These are phyloP conservation scores for Cyphomyrus discorhynchus DNA, from an alignment of 2,113 vertebrate species.

Conservation along the genomic window DNA sequence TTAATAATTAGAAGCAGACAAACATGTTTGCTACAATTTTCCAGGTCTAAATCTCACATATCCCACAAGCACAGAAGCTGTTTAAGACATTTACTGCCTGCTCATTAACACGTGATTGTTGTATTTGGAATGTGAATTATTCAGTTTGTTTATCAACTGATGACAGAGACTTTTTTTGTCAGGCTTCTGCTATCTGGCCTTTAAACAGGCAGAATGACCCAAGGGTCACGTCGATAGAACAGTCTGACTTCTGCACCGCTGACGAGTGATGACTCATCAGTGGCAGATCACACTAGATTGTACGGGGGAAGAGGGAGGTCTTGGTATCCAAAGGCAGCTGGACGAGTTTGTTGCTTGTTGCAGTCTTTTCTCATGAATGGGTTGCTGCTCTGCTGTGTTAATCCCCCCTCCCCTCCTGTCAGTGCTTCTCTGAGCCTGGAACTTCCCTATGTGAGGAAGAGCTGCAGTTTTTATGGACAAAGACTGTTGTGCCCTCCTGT, in stretches of 20 bases:
- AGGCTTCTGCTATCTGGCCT: neutral
- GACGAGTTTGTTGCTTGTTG: neutral
- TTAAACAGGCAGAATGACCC: neutral
- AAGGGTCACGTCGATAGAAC: neutral
- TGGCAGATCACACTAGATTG: neutral
- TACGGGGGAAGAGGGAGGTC: neutral
- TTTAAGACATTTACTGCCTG: neutral
- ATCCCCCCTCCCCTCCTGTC: neutral
- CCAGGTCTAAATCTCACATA: neutral
- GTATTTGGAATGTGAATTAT: conserved; percentile 6
- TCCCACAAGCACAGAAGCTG: neutral
- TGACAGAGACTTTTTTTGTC: neutral
- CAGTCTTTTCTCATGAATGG: neutral
- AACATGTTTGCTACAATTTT: neutral
- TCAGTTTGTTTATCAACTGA: neutral
- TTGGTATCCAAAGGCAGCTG: neutral
- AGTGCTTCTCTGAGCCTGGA: neutral
- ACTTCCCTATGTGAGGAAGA: neutral
- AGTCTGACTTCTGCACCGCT: neutral
- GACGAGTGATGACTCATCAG: neutral
- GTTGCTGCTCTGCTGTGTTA: neutral
- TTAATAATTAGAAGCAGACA: conserved; percentile 4
- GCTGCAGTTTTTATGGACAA: conserved; percentile 42
- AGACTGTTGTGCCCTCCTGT: neutral
- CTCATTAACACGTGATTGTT: conserved; percentile 17